These are phyloP conservation scores for Gobius niger DNA, from an alignment of 2,113 vertebrate species.

Conservation along the genomic window DNA sequence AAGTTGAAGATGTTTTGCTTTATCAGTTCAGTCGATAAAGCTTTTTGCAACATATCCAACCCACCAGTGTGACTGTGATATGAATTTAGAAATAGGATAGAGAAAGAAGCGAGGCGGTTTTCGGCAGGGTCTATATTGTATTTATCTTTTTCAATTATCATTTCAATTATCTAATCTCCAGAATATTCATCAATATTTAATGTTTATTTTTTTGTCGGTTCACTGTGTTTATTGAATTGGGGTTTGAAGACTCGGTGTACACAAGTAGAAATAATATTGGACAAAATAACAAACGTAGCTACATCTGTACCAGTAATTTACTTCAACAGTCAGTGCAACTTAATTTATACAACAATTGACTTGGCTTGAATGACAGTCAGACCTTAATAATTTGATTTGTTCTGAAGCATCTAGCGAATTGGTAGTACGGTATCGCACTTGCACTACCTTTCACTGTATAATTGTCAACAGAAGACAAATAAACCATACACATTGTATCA, in stretches of 20 bases:
- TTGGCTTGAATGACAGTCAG: neutral
- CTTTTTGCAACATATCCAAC: too few relatives aligned
- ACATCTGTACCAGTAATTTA: too few relatives aligned
- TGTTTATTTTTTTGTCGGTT: too few relatives aligned
- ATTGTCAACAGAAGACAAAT: conserved; percentile 27
- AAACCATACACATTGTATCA: neutral
- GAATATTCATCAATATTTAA: neutral
- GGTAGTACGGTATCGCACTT: conserved; percentile 14
- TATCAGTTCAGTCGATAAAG: too few relatives aligned
- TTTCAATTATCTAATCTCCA: neutral
- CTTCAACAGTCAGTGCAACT: too few relatives aligned
- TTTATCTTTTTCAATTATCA: neutral
- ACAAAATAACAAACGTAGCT: too few relatives aligned
- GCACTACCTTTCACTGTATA: conserved; percentile 5
- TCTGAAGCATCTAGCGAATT: conserved; percentile 6
- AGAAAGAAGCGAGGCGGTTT: neutral
- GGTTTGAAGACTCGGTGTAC: too few relatives aligned
- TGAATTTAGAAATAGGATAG: neutral
- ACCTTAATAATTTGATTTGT: neutral
- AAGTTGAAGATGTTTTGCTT: too few relatives aligned
- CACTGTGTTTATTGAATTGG: too few relatives aligned
- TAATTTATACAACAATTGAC: too few relatives aligned
- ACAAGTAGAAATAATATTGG: too few relatives aligned
- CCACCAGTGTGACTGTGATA: too few relatives aligned
- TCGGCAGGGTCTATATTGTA: neutral